Conservation (phyloP, 2,888 invertebrate genomes). For the Yponomeuta plumbellus region DNA sequence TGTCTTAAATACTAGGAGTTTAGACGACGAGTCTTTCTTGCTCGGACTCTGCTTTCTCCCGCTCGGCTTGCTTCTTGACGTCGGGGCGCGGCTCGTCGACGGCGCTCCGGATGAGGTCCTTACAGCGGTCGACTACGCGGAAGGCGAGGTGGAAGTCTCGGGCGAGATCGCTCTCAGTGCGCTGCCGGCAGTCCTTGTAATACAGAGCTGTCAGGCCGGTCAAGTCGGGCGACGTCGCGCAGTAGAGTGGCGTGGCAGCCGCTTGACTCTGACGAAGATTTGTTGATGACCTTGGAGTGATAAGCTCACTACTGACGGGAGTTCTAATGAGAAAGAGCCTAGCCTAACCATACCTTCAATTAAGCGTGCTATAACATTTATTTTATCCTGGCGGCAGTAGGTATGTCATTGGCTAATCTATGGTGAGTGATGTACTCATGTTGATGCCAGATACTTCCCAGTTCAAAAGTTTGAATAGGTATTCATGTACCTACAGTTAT, state of each 20-base stretch:
- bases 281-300: too few species aligned
- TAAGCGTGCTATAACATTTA: too few species aligned
- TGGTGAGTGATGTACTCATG: too few species aligned
- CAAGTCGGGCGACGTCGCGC: slow-evolving; percentile 89
- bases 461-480: too few species aligned
- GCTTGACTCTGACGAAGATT: slow-evolving; percentile 86
- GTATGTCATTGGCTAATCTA: too few species aligned
- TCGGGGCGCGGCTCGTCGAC: background rate
- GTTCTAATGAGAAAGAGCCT: too few species aligned
- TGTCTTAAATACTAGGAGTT: too few species aligned
- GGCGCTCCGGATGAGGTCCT: slow-evolving; percentile 34
- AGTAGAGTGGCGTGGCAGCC: slow-evolving; percentile 91
- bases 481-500: too few species aligned
- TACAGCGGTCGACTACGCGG: slow-evolving; percentile 46
- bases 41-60: background rate
- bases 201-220: slow-evolving; percentile 89
- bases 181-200: slow-evolving; percentile 91
- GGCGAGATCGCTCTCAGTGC: slow-evolving; percentile 61
- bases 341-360: too few species aligned
- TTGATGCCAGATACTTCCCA: too few species aligned
- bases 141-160: slow-evolving; percentile 53
- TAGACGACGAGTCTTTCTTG: background rate
- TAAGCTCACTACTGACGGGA: background rate
- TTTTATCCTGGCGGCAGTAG: too few species aligned
- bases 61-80: background rate